Base-by-base conservation (phyloP, 2,888 invertebrate genomes). In the Machimus rusticus region DNA sequence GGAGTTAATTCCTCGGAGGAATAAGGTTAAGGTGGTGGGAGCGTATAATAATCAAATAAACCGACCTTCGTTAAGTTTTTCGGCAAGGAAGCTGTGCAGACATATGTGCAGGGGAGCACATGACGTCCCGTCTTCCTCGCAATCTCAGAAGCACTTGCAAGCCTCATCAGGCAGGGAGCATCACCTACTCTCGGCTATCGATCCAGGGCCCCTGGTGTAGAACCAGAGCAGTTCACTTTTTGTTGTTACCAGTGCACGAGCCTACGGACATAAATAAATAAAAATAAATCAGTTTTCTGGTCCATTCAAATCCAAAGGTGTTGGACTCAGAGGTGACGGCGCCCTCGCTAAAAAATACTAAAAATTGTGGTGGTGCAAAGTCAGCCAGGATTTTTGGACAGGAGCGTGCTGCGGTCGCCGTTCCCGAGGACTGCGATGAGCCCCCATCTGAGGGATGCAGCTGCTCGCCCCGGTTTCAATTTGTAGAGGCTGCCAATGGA, bases 81-180 rank as follows among this genome's bases (percentile, higher is more conserved):
- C 84, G 84, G 57, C 66, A 19, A 37, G 66, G 84, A 76, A 34
- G 76, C 46, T 76, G 86, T 46, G 51, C 31, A 76, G 74, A 76
- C 74, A 76, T 76, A 51, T 51, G 43, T 46, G 34, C 34, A 34
- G 76, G 74, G 76, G 74, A 86, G 86, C 86, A 86, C 86, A 86
- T 86, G 86, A 77, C 86, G 46, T 86, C 51, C 51, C 86, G 77
- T 77, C 76, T 77, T 31, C 86, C 74, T 86, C 74, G 28, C 74
- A 86, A 77, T 78, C 78, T 77, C 43, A 79, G 79, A 87, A 79
- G 66, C 87, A 87, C 74, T 87, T 81, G 79, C 87, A 87, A 46
- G 79, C 87, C 79, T 87, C 87, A 81, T 87, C 87, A 81, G 79
- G 79, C 87, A 87, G 77, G 55, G 77, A 86, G 77, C 86, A 86